Base-by-base conservation (phyloP, 2,797 vertebrate species). In the Rhyacichthys aspro region DNA sequence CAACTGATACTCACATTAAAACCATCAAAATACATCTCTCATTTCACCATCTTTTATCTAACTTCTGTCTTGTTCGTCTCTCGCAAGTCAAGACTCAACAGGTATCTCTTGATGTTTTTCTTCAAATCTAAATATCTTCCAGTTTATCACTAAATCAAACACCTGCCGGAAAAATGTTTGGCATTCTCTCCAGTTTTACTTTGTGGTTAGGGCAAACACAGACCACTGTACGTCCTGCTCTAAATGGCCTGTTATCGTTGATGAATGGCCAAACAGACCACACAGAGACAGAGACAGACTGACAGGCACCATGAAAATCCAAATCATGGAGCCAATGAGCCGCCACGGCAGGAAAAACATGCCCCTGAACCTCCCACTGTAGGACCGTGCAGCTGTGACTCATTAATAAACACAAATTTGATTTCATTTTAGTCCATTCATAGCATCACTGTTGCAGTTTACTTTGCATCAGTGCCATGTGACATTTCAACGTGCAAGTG, bases 211-310 rank as follows among this genome's bases (percentile, higher is more conserved):
- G 10, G 11, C 11, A 14, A 3, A 5, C 12, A 11, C 37, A 38
- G 37, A 38, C 23, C 23, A 28, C 23, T 28, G 23, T 28, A 38
- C 12, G 37, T 38, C 10, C 10, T 38, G 43, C 43, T 46, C 53
- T 77, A 82, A 89, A 83, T 85, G 72, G 81, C 63, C 63, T 63
- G 76, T 89, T 78, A 82, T 17, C 59, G 72, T 63, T 81, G 79
- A 83, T 61, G 55, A 63, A 72, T 70, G 64, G 41, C 48, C 75
- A 69, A 67, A 59, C 57, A 66, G 48, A 62, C 16, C 50, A 49
- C 36, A 70, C 16, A 36, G 42, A 79, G 61, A 71, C 11, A 61
- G 23, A 74, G 78, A 78, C 83, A 86, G 84, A 82, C 84, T 65
- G 71, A 48, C 73, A 61, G 86, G 72, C 75, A 69, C 74, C 23